Evolutionary conservation across 1,140 invertebrate genomes (phyloP), one percentile per base, ranked within the genome.

Genomic region (Neotoxoptera formosana): DNA sequence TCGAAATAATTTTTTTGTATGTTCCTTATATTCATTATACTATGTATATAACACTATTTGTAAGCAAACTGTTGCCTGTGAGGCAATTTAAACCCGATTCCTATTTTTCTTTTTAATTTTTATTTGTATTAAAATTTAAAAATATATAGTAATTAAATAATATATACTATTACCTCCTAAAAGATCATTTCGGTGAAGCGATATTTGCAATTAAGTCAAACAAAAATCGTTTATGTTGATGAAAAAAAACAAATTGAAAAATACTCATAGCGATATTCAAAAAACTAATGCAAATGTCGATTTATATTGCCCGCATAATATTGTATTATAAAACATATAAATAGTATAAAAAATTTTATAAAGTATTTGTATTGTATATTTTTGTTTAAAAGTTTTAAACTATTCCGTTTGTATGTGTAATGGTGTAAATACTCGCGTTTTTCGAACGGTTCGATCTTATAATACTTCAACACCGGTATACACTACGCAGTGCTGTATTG

Each of bases 321-420:
- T 36, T 48, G 86, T n/a, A 88, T 48, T 25, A 1, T 84, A 84
- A 1, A 41, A 84, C 23, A 45, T 45, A 41, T 30, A 41, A 84
- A 84, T 41, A 45, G 7, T 9, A 25, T 45, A 11, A 1, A 87
- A 20, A 48, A 20, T 30, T 45, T 47, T 87, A 89, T 36, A 53
- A 3, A 56, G 87, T 90, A 90, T 45, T 47, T 87, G 53, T 36
- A 53, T 1, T 89, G 87, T 90, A 90, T 9, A 90, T 90, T 51
- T 88, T 30, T 87, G 86, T 89, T 89, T 89, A 30, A 60, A 60
- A 56, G 86, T 89, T 89, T 89, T 17, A 60, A 60, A 56, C 41
- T 25, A 90, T 90, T 90, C 60, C 30, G 53, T 90, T 90, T 45
- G 23, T 90, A n/a, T 76, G 56, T 30, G 60, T 76, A n/a, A 14